phyloP scores from a whole-genome alignment of 2,888 invertebrate genomes.

The Endotricha flammealis region DNA sequence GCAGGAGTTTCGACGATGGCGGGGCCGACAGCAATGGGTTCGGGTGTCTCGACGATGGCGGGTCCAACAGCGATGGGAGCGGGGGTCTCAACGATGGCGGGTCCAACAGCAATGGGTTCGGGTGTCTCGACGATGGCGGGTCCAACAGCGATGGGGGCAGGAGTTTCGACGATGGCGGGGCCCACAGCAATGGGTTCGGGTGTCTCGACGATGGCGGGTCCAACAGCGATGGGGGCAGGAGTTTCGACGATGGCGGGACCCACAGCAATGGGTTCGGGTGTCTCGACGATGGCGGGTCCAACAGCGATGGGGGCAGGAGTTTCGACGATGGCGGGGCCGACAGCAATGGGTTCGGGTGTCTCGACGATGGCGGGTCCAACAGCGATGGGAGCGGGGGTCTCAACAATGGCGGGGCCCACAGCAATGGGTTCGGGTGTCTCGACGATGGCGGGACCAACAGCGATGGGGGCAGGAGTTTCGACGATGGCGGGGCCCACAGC shows the following conservation, averaged over 20 bases:
- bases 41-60: constrained; percentile 2
- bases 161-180: too few species aligned
- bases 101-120: neutral
- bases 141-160: constrained; percentile 5
- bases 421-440: neutral
- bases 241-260: constrained; percentile 1
- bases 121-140: constrained; percentile 4
- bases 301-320: neutral
- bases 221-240: neutral
- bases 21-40: neutral
- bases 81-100: constrained; percentile 1
- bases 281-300: constrained; percentile 1
- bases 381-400: constrained; percentile 18
- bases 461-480: constrained; percentile 17
- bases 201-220: constrained; percentile 2
- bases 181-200: neutral
- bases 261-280: neutral
- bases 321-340: constrained; percentile 1
- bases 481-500: constrained; percentile 21
- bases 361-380: constrained; percentile 9
- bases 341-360: neutral
- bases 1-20: neutral
- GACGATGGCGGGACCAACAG: constrained; percentile 14
- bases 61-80: constrained; percentile 5
- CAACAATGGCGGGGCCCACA: constrained; percentile 12